Conservation (phyloP, 2,797 vertebrate species). For the Pristis pectinata region DNA sequence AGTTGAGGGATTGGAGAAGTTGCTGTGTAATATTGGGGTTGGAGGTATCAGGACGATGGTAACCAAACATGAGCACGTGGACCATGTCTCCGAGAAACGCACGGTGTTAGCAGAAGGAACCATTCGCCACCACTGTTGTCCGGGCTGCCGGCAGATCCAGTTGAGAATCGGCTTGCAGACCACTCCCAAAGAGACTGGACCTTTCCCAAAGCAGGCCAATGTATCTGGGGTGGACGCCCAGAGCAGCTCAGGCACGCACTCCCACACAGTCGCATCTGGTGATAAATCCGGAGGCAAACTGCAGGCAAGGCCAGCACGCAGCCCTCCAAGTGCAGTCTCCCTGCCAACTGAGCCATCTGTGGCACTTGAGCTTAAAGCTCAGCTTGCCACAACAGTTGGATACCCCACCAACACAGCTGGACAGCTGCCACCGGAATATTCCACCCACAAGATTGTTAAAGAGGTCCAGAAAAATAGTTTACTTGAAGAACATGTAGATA, state of each 20-base stretch:
- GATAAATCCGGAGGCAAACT: not conserved
- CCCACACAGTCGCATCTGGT: not conserved
- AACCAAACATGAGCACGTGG: conserved; percentile 53
- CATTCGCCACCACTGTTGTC: conserved; percentile 32
- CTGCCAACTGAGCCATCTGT: no score
- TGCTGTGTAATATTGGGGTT: conserved; percentile 74
- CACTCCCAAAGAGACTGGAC: conserved; percentile 44
- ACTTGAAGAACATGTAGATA: not conserved
- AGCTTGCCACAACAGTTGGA: not conserved
- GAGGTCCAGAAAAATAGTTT: not conserved
- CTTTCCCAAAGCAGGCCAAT: not conserved
- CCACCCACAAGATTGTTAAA: not conserved
- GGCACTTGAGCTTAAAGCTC: not conserved
- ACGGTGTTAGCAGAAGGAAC: conserved; percentile 36
- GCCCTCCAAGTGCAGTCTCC: not conserved
- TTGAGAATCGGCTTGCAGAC: conserved; percentile 12
- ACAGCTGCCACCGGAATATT: no score
- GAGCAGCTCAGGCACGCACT: conserved; percentile 1
- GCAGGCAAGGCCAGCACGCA: not conserved
- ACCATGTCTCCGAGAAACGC: conserved; percentile 46
- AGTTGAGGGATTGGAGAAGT: conserved; percentile 70
- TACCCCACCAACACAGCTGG: not conserved
- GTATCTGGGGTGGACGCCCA: conserved; percentile 42
- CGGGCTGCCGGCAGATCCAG: conserved; percentile 39
- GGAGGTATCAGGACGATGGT: conserved; percentile 65